Evolutionary conservation across 2,888 invertebrate species (phyloP), one percentile per base, ranked within the genome.

Genomic region (Caenorhabditis sulstoni): DNA sequence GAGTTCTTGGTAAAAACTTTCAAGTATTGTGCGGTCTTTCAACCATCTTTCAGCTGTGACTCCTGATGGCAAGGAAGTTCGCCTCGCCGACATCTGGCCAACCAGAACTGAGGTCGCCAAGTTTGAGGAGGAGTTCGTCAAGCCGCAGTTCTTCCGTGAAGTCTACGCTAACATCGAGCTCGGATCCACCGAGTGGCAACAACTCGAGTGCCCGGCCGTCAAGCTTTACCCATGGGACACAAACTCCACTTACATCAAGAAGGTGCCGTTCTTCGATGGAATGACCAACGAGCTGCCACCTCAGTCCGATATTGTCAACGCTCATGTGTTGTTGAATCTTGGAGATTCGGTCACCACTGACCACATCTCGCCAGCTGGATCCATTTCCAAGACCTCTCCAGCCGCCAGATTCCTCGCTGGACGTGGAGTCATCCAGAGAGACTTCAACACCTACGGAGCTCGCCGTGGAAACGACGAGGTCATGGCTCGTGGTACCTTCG

Each of bases 321-420:
- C 97, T 0, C 93, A 94, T 50, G 95, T 95, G 45, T 92, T 99
- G 23, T 92, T 98, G 0, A 93, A 94, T 88, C 92, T 99, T 79
- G 96, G 96, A 0, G 98, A 99, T 91, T 97, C 96, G 0, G 97
- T 99, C 8, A 99, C 98, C 35, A 98, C 98, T 0, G 98, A 99
- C 92, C 98, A 98, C 91, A 99, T 99, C 82, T 97, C 97, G 1
- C 98, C 98, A 0, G 98, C 98, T 20, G 98, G 98, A 4, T 96
- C 96, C 73, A 99, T 99, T 88, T 95, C 97, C 4, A 75, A 97
- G 66, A 96, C 94, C 91, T 96, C 96, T 64, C 94, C 97, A 0
- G 97, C 98, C 0, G 95, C 95, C 0, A 92, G 95, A 89, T 86
- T 84, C 81, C 70, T 86, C 49, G 79, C 82, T 50, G 81, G 64